phyloP scores from a whole-genome alignment of 37 sponge, comb jelly and placozoan species.

The Chondrilla cf. caribensis region DNA sequence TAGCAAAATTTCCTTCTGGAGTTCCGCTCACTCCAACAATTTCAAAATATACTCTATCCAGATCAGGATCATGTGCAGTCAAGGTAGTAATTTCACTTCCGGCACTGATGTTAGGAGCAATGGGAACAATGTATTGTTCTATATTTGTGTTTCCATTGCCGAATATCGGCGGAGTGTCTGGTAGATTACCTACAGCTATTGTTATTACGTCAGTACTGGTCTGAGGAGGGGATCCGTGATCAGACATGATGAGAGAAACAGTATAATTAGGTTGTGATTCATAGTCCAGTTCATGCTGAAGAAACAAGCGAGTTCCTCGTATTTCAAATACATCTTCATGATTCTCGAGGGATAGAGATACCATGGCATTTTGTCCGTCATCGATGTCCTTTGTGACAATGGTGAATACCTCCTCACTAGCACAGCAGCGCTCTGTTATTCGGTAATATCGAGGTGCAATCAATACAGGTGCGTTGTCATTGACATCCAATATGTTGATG shows the following conservation, averaged over 20 bases:
- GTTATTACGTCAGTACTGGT: background rate
- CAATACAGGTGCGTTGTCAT: slow-evolving; percentile 48
- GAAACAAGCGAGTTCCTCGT: background rate
- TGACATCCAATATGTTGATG: slow-evolving; percentile 36
- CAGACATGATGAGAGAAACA: background rate
- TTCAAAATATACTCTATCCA: slow-evolving; percentile 14
- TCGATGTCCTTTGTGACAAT: slow-evolving; percentile 29
- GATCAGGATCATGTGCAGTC: slow-evolving; percentile 23
- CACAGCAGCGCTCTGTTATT: slow-evolving; percentile 23
- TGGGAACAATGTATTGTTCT: background rate
- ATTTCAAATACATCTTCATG: background rate
- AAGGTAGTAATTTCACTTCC: slow-evolving; percentile 15
- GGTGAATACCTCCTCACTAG: background rate
- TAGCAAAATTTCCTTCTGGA: background rate
- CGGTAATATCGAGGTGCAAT: slow-evolving; percentile 9
- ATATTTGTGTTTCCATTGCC: background rate
- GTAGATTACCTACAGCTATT: slow-evolving; percentile 23
- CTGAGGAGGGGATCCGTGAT: background rate
- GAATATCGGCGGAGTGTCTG: slow-evolving; percentile 39
- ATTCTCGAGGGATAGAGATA: background rate
- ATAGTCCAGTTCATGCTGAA: slow-evolving; percentile 35
- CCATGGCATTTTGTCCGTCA: slow-evolving; percentile 1
- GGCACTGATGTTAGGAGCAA: slow-evolving; percentile 22
- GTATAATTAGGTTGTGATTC: slow-evolving; percentile 7
- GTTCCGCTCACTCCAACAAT: slow-evolving; percentile 2